phyloP scores from a whole-genome alignment of 2,113 vertebrate genomes.

The Ptychochromis oligacanthus region DNA sequence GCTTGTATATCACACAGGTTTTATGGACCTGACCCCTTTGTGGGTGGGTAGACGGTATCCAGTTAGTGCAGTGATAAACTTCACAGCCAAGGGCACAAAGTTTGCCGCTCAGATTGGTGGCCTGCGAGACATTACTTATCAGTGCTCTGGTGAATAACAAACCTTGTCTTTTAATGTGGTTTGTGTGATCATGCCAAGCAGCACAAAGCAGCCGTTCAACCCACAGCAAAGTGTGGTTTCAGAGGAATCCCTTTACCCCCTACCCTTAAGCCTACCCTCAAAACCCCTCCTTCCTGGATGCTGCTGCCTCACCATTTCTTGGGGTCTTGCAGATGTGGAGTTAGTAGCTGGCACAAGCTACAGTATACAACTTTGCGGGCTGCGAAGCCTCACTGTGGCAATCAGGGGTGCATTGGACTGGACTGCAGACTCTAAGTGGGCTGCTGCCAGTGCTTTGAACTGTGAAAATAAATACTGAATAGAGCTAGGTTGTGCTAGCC shows the following conservation, averaged over 20 bases:
- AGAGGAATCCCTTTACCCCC: constrained; percentile 77
- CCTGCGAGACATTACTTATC: constrained; percentile 80
- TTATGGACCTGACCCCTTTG: constrained; percentile 25
- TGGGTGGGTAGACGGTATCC: constrained; percentile 26
- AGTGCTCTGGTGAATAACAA: constrained; percentile 76
- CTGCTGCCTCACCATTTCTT: constrained; percentile 45
- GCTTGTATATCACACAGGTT: constrained; percentile 55
- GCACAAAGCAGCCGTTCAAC: constrained; percentile 77
- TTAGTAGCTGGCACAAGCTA: constrained; percentile 80
- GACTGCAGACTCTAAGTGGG: constrained; percentile 83
- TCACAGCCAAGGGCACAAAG: constrained; percentile 54
- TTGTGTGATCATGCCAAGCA: constrained; percentile 83
- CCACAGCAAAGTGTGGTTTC: constrained; percentile 75
- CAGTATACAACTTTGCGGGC: constrained; percentile 71
- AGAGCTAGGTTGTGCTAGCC: constrained; percentile 85
- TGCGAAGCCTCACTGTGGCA: constrained; percentile 80
- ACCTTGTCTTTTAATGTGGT: constrained; percentile 83
- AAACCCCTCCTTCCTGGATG: constrained; percentile 47
- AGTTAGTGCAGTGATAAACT: constrained; percentile 52
- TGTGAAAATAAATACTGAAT: constrained; percentile 92
- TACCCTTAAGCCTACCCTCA: constrained; percentile 48
- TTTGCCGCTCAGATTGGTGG: constrained; percentile 31
- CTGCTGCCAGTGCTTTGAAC: constrained; percentile 91
- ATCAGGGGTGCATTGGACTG: constrained; percentile 80
- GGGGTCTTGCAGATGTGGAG: constrained; percentile 72